A percentile compares a stretch with the other conserved stretches of the same genome.
Evolutionary conservation across 2,797 vertebrate genomes (phyloP).

Genomic region (Sebastes reedi): DNA sequence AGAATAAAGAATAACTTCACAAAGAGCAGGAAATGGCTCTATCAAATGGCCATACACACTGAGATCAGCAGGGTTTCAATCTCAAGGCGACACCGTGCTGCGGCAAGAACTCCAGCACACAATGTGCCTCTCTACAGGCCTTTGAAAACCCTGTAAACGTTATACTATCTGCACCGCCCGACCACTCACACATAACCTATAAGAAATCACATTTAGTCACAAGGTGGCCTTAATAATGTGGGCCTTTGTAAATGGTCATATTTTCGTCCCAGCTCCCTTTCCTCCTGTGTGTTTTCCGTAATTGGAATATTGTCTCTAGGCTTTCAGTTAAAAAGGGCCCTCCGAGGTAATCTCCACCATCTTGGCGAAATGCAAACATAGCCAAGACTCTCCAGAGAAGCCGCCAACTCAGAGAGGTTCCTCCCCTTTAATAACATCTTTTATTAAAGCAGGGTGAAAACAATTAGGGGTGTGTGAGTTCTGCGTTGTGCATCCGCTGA

Average conservation of each 20-base stretch:
- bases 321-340: conserved; percentile 52
- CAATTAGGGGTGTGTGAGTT: conserved; percentile 70
- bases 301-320: conserved; percentile 70
- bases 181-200: conserved; percentile 35
- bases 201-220: conserved; percentile 47
- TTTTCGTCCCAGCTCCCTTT: conserved; percentile 34
- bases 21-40: conserved; percentile 44
- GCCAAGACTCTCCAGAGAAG: conserved; percentile 53
- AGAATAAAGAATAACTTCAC: conserved; percentile 39
- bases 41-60: conserved; percentile 42
- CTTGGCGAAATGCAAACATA: conserved; percentile 70
- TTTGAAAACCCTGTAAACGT: conserved; percentile 36
- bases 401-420: conserved; percentile 55
- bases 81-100: conserved; percentile 32
- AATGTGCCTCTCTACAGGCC: conserved; percentile 28
- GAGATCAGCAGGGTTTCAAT: conserved; percentile 51
- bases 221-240: conserved; percentile 58
- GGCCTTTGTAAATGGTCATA: conserved; percentile 52
- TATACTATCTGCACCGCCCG: conserved; percentile 43
- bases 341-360: conserved; percentile 73
- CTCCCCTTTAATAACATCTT: conserved; percentile 71
- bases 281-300: conserved; percentile 56
- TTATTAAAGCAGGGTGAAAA: conserved; percentile 79
- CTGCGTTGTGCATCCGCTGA: conserved; percentile 43
- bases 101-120: conserved; percentile 42